These are phyloP conservation scores for Phocoena sinus DNA, from an alignment of 2,113 vertebrate species.

Conservation along the genomic window DNA sequence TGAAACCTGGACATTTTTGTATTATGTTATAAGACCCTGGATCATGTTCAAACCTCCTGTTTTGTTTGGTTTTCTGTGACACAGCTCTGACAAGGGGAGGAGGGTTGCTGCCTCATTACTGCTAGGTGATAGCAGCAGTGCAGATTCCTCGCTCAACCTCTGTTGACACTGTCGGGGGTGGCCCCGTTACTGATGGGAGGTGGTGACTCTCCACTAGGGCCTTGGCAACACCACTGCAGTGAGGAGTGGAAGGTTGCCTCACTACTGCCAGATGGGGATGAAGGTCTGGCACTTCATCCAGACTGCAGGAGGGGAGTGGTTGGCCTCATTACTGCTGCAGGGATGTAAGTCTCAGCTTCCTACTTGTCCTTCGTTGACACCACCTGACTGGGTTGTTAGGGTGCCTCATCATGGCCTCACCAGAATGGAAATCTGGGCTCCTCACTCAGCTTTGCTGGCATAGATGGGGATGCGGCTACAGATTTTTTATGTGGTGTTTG, in stretches of 20 bases:
- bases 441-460: neutral
- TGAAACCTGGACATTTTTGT: neutral
- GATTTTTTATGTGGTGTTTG: neutral
- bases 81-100: neutral
- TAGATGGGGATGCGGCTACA: neutral
- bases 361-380: neutral
- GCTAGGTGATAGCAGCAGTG: neutral
- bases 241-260: neutral
- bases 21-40: neutral
- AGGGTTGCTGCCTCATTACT: neutral
- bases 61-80: neutral
- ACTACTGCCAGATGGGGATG: neutral
- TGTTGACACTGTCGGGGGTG: neutral
- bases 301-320: neutral
- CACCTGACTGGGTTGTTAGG: neutral
- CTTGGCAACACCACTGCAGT: neutral
- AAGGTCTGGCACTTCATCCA: too few species aligned
- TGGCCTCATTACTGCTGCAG: neutral
- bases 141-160: neutral
- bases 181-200: neutral
- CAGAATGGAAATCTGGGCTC: neutral
- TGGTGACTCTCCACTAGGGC: neutral
- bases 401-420: neutral
- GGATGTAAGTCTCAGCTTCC: neutral
- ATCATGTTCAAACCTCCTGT: neutral